Conservation (phyloP, 1,140 invertebrate species). For the Drepana arcuata region DNA sequence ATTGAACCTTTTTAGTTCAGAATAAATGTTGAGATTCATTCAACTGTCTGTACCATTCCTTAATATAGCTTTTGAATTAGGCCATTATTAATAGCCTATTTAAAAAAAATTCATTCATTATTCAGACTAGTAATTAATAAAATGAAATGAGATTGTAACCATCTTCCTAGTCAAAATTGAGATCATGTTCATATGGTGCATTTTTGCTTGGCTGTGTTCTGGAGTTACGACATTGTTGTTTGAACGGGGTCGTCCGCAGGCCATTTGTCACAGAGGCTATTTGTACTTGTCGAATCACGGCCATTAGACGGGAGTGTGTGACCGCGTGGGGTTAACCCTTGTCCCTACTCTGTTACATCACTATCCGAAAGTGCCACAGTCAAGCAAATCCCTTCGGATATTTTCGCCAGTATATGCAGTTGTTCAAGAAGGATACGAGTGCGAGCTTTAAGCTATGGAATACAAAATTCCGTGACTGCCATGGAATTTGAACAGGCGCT, state of each 20-base stretch:
- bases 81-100: too few species aligned
- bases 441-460: too few species aligned
- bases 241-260: constrained; percentile 54
- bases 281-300: constrained; percentile 71
- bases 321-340: constrained; percentile 50
- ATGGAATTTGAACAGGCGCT: constrained; percentile 28
- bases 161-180: too few species aligned
- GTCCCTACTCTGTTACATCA: constrained; percentile 30
- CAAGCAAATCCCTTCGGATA: constrained; percentile 6
- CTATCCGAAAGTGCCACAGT: constrained; percentile 27
- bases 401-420: too few species aligned
- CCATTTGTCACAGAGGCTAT: constrained; percentile 66
- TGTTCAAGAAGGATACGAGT: too few species aligned
- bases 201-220: constrained; percentile 45
- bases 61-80: background rate
- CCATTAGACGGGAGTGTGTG: constrained; percentile 67
- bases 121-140: too few species aligned
- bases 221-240: constrained; percentile 45
- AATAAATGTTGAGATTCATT: too few species aligned
- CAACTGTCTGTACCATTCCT: too few species aligned
- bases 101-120: too few species aligned
- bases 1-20: constrained; percentile 27
- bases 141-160: too few species aligned
- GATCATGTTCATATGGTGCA: too few species aligned
- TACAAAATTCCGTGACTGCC: too few species aligned